A percentile compares a stretch with the other conserved stretches of the same genome.
Conservation (phyloP, 2,113 vertebrate genomes). For the Grammomys dolichurus region DNA sequence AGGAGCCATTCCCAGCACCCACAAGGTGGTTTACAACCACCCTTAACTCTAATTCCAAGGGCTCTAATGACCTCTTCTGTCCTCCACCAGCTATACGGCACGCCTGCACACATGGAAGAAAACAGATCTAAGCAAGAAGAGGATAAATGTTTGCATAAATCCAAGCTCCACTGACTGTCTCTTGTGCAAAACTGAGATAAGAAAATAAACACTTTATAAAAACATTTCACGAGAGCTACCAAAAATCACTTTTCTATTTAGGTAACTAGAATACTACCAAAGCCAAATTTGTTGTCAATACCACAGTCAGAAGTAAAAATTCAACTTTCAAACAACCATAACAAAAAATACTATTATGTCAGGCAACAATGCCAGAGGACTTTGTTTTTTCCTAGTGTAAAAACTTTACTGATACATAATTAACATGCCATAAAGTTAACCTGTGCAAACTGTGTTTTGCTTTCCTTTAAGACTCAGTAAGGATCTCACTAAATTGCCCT, state of each 20-base stretch:
- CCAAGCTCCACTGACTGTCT: not conserved
- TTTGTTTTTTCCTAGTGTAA: slow-evolving; percentile 38
- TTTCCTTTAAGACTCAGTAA: not conserved
- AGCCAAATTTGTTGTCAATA: not conserved
- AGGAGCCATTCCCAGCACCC: too few relatives aligned
- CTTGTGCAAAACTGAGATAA: not conserved
- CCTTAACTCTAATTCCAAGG: not conserved
- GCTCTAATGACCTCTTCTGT: not conserved
- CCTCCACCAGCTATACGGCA: not conserved
- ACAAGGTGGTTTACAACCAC: not conserved
- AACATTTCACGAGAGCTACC: slow-evolving; percentile 1
- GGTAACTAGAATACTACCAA: not conserved
- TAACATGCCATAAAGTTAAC: not conserved
- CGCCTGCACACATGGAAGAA: not conserved
- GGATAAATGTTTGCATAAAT: not conserved
- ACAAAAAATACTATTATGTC: not conserved
- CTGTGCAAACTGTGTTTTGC: not conserved
- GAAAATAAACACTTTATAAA: slow-evolving; percentile 31
- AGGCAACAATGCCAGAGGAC: not conserved
- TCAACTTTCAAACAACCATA: not conserved
- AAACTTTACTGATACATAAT: not conserved
- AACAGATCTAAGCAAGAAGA: not conserved
- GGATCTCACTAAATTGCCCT: not conserved
- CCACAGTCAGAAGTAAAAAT: not conserved
- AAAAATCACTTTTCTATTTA: not conserved